These are phyloP conservation scores for Montipora efflorescens DNA, from an alignment of 64 coral and sea anemone species.

Conservation along the genomic window DNA sequence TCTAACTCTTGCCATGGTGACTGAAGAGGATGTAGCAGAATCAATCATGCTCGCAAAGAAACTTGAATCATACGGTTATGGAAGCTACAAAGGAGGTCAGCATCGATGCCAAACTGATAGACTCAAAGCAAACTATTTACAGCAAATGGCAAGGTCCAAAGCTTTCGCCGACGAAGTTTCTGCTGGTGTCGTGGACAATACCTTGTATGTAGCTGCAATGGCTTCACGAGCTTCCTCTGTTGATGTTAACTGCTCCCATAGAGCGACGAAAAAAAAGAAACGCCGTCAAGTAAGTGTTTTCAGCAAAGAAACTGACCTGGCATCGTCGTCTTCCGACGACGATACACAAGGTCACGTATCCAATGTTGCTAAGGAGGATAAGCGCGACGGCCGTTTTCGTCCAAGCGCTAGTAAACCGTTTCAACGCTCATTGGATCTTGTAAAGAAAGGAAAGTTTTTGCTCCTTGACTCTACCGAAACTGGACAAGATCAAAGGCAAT, in stretches of 20 bases:
- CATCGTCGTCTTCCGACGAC: constrained; percentile 5
- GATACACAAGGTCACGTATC: neutral
- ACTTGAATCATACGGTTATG: constrained; percentile 21
- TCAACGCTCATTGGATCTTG: constrained; percentile 13
- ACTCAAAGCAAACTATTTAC: constrained; percentile 13
- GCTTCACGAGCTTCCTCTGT: neutral
- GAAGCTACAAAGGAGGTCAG: constrained; percentile 25
- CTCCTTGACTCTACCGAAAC: constrained; percentile 9
- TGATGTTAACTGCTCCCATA: constrained; percentile 44
- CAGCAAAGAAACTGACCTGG: neutral
- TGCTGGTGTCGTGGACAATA: neutral
- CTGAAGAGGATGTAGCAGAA: constrained; percentile 38
- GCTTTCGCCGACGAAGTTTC: constrained; percentile 33
- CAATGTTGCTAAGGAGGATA: neutral
- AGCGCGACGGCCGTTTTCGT: constrained; percentile 10
- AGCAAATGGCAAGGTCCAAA: constrained; percentile 46
- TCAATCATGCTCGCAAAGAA: constrained; percentile 42
- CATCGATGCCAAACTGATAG: constrained; percentile 48
- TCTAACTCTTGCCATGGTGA: constrained; percentile 42
- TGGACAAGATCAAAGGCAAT: constrained; percentile 11
- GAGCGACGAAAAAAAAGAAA: constrained; percentile 39
- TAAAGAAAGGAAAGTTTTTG: constrained; percentile 8
- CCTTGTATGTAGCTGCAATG: neutral
- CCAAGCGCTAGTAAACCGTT: constrained; percentile 30
- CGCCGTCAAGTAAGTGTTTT: constrained; percentile 8